Percentiles rank a stretch among this genome's conserved stretches.
Conservation (phyloP, 2,113 vertebrate genomes). For the Stictonetta naevosa region DNA sequence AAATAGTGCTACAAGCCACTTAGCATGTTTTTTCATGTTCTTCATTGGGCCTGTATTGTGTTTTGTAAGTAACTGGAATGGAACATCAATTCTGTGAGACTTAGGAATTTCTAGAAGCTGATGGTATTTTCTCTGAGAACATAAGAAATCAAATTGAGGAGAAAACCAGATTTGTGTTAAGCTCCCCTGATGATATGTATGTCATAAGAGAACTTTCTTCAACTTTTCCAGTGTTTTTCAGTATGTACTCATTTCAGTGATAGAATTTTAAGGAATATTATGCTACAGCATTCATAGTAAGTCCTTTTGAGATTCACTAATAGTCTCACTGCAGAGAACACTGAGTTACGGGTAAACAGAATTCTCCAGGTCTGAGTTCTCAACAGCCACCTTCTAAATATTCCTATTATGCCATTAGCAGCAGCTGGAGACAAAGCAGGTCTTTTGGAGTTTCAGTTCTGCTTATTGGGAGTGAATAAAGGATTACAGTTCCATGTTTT, state of each 20-base stretch:
- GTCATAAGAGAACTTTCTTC: neutral
- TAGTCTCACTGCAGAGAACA: neutral
- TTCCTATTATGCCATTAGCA: neutral
- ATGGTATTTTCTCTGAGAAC: neutral
- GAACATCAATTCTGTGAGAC: neutral
- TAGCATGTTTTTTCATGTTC: neutral
- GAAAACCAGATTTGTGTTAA: neutral
- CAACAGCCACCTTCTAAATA: neutral
- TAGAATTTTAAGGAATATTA: neutral
- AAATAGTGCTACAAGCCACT: neutral
- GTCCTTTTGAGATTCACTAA: neutral
- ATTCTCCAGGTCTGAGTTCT: neutral
- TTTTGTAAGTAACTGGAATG: neutral
- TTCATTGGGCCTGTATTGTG: neutral
- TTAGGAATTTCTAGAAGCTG: neutral
- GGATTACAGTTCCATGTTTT: neutral
- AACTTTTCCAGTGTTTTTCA: neutral
- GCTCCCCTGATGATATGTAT: accelerated
- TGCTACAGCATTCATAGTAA: neutral
- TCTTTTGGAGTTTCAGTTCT: neutral
- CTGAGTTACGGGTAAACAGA: neutral
- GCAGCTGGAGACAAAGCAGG: neutral
- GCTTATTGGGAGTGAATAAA: neutral
- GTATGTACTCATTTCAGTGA: neutral
- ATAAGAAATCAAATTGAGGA: neutral